Conservation (phyloP, 2,797 vertebrate species). For the Cetoscarus ocellatus region DNA sequence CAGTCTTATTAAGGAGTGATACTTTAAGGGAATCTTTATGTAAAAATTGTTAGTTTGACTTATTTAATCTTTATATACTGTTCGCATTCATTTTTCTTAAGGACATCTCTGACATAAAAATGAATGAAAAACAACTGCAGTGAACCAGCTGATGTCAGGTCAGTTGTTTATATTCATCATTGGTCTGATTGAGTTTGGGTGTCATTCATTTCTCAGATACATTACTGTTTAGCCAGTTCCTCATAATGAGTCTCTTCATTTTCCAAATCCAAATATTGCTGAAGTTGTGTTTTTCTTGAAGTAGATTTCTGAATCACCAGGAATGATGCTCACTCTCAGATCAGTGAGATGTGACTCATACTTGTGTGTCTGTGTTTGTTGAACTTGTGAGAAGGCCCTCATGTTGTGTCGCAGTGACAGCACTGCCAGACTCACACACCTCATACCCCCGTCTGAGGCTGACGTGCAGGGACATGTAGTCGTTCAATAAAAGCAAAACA, state of each 20-base stretch:
- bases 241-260: constrained; percentile 5
- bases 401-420: constrained; percentile 63
- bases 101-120: background rate
- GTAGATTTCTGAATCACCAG: background rate
- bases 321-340: constrained; percentile 11
- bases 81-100: background rate
- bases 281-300: background rate
- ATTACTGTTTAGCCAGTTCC: background rate
- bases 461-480: constrained; percentile 61
- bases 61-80: background rate
- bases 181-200: background rate
- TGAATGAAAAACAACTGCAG: background rate
- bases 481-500: constrained; percentile 49
- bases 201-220: background rate
- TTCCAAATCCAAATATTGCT: background rate
- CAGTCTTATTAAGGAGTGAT: background rate
- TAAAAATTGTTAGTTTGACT: background rate
- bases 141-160: background rate
- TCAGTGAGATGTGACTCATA: constrained; percentile 48
- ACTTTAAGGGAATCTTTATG: background rate
- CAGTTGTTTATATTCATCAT: background rate
- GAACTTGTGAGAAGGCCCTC: constrained; percentile 45
- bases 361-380: constrained; percentile 37
- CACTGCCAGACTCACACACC: constrained; percentile 46
- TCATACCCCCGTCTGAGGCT: constrained; percentile 27